Evolutionary conservation across 2,888 invertebrate species (phyloP).

Genomic region (Erebia ligea): DNA sequence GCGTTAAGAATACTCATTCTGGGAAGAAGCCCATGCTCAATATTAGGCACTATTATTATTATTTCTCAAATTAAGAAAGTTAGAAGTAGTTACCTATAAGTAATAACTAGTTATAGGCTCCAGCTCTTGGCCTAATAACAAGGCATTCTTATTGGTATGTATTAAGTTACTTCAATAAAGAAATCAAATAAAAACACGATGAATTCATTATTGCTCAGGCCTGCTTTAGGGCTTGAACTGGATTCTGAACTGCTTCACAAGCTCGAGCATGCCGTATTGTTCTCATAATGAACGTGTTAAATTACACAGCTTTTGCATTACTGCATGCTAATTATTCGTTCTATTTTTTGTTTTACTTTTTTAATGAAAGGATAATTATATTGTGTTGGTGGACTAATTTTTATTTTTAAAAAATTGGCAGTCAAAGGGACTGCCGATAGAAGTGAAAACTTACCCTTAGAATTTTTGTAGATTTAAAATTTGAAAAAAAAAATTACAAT

Average conservation of each 20-base stretch:
- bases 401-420: no score
- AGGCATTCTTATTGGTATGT: conserved; percentile 10
- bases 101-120: not conserved
- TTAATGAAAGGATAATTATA: no score
- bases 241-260: conserved; percentile 10
- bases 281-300: not conserved
- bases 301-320: conserved; percentile 9
- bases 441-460: no score
- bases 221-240: conserved; percentile 4
- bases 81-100: not conserved
- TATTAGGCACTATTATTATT: no score
- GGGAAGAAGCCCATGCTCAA: no score
- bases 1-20: no score
- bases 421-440: no score
- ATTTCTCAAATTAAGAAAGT: no score
- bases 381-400: no score
- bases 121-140: not conserved
- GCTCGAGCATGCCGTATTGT: conserved; percentile 1
- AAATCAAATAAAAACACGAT: conserved; percentile 13
- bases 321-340: not conserved
- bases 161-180: conserved; percentile 27
- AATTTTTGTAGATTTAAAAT: no score
- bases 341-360: not conserved
- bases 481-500: no score
- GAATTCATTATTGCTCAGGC: conserved; percentile 1